phyloP scores from a whole-genome alignment of 37 sponge, comb jelly and placozoan species.

The Bolinopsis microptera region DNA sequence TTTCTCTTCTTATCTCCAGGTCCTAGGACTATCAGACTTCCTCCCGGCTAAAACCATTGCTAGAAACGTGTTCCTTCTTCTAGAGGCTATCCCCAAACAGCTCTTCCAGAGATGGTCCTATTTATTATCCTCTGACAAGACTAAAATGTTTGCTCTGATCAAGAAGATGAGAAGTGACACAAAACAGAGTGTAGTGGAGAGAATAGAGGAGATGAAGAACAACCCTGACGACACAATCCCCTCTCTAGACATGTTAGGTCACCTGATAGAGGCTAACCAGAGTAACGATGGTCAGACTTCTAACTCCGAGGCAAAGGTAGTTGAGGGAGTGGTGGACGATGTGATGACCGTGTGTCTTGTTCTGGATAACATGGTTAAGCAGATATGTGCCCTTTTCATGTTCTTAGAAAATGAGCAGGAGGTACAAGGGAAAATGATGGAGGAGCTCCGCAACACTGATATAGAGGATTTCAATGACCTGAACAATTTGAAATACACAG shows the following conservation, averaged over 20 bases:
- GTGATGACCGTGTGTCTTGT: constrained; percentile 5
- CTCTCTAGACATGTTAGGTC: not conserved
- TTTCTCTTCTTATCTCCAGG: constrained; percentile 6
- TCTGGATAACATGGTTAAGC: constrained; percentile 18
- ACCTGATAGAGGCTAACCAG: not conserved
- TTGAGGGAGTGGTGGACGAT: not conserved
- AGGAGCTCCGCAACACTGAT: not conserved
- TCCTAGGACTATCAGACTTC: not conserved
- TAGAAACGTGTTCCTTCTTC: not conserved
- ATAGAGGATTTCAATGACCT: not conserved
- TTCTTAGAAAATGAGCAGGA: constrained; percentile 5
- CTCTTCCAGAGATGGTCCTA: not conserved
- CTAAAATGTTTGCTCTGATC: not conserved
- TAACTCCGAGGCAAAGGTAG: not conserved
- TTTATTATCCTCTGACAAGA: not conserved
- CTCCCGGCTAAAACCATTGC: not conserved
- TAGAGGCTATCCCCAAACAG: constrained; percentile 27
- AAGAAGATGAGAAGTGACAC: not conserved
- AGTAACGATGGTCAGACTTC: not conserved
- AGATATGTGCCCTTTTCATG: constrained; percentile 13
- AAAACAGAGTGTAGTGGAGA: not conserved
- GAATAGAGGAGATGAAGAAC: not conserved
- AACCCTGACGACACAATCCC: not conserved
- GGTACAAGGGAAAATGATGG: not conserved
- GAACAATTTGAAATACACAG: not conserved